Conservation (phyloP, 2,888 invertebrate genomes). For the Tiliacea citrago region DNA sequence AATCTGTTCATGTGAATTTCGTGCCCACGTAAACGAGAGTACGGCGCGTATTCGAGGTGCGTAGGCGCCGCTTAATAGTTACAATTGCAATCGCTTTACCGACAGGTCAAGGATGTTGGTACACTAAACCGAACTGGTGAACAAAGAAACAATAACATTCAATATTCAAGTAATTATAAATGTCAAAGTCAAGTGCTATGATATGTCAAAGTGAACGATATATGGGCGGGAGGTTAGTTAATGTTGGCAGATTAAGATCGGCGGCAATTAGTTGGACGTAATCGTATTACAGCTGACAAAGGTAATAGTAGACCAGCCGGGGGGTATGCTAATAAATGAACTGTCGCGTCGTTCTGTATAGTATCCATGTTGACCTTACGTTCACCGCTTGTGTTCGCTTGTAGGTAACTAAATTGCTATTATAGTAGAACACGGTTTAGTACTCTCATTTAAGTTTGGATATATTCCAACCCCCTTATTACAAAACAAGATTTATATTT, state of each 20-base stretch:
- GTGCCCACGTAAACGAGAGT: constrained; percentile 67
- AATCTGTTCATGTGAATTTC: constrained; percentile 55
- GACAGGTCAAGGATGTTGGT: constrained; percentile 78
- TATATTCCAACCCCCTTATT: no score
- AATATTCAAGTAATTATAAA: constrained; percentile 76
- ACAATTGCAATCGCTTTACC: constrained; percentile 69
- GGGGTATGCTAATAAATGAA: constrained; percentile 77
- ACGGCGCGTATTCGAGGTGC: constrained; percentile 56
- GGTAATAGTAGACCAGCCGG: constrained; percentile 66
- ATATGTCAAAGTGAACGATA: constrained; percentile 72
- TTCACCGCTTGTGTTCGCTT: constrained; percentile 73
- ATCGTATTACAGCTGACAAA: constrained; percentile 78
- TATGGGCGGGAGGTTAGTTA: constrained; percentile 68
- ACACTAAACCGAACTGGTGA: constrained; percentile 73
- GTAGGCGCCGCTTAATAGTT: constrained; percentile 70
- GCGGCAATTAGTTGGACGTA: constrained; percentile 77
- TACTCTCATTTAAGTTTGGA: constrained; percentile 53
- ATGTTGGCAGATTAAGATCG: constrained; percentile 73
- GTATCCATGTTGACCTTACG: constrained; percentile 78
- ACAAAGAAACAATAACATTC: constrained; percentile 78
- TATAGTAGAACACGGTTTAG: constrained; percentile 51
- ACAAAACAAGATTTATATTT: no score
- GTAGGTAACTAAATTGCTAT: constrained; percentile 59
- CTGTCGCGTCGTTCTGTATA: constrained; percentile 71
- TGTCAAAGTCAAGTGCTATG: constrained; percentile 76